Percentiles rank a stretch among this genome's conserved stretches.
These are phyloP conservation scores for Spilarctia lutea DNA, from an alignment of 2,888 invertebrate genomes.

Conservation along the genomic window DNA sequence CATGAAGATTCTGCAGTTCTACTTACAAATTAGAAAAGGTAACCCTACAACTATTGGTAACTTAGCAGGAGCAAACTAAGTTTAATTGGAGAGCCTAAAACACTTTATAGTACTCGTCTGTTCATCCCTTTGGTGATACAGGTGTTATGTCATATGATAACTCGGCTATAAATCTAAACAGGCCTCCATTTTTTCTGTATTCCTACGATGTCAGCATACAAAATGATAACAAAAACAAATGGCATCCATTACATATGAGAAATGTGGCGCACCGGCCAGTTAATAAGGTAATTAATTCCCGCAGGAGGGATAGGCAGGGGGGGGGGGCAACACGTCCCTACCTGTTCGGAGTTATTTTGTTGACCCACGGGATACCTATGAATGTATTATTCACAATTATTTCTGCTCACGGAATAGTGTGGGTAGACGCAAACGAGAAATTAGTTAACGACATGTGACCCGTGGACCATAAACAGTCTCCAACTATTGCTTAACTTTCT, in stretches of 20 bases:
- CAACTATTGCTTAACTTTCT: not conserved
- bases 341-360: not conserved
- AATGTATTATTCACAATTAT: slow-evolving; percentile 4
- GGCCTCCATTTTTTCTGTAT: slow-evolving; percentile 7
- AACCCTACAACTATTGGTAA: too few relatives aligned
- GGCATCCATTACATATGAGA: slow-evolving; percentile 19
- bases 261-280: slow-evolving; percentile 15
- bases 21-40: too few relatives aligned
- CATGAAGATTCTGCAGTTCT: too few relatives aligned
- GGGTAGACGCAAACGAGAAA: not conserved
- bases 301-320: not conserved
- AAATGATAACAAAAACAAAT: slow-evolving; percentile 20
- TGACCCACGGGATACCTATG: slow-evolving; percentile 1
- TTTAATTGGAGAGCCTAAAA: not conserved
- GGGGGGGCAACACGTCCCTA: not conserved
- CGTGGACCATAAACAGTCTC: not conserved
- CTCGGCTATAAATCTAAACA: not conserved
- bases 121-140: not conserved
- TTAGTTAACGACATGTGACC: slow-evolving; percentile 1
- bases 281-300: slow-evolving; percentile 38
- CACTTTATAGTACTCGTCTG: not conserved
- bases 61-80: too few relatives aligned
- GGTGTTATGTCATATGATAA: not conserved
- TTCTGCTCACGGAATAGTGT: not conserved
- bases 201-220: not conserved